Evolutionary conservation across 2,888 invertebrate genomes (phyloP), one percentile per base, ranked within the genome.

Genomic region (Paralinhomoeus sp.): DNA sequence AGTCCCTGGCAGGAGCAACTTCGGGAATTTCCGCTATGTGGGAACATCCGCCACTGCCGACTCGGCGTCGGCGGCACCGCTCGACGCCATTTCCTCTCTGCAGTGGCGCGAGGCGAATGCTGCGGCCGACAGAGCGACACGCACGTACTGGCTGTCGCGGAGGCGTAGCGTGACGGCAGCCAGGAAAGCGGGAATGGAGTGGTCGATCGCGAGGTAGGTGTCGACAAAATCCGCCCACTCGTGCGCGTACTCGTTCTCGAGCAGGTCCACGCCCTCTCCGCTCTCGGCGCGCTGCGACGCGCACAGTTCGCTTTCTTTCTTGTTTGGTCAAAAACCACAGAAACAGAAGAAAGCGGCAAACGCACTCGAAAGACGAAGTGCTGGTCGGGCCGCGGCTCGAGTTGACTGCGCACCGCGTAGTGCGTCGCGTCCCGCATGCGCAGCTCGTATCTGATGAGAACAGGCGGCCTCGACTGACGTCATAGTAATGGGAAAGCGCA

Each of bases 171-270:
- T 49, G 24, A 50, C 46, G 1, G 50, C 47, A 12, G 50, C 47
- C 27, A 50, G 42, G 41, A 50, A 50, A 3, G 50, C 50, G 20
- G 50, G 50, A 20, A 50, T 44, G n/a, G 45, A 46, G 42, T 50
- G 31, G 40, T 37, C 44, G 15, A 24, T 34, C n/a, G 33, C 36
- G 27, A 49, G 38, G 36, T 47, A 50, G 35, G 43, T 49, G 18
- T 47, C 46, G 33, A 50, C 40, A 23, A 47, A 33, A 22, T 43
- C 43, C 21, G 39, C 40, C 49, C 49, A 49, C 33, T 44, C 45
- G 7, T 35, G 46, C 39, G 48, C 43, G 43, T 49, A 44, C 7
- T 49, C 48, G 20, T 40, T 45, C 23, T 47, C 48, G 43, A 50
- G 38, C 34, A 50, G 42, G 18, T 48, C 45, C 21, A 47, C 22